phyloP scores from a whole-genome alignment of 2,888 invertebrate species.

The Tridacna gigas region DNA sequence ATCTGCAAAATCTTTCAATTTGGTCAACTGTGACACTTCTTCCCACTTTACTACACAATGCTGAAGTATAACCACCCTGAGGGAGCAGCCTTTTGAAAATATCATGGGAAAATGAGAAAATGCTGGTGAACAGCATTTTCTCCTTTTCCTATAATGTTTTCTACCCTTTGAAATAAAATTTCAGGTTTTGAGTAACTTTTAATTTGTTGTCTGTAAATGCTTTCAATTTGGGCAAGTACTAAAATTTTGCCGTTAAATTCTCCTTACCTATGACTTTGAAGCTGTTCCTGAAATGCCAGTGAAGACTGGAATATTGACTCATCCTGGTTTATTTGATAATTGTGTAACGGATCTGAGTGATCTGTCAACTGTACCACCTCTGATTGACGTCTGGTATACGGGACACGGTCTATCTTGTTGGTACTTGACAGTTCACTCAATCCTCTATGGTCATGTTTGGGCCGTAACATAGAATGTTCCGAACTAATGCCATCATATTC shows the following conservation, averaged over 20 bases:
- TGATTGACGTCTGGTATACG: slow-evolving; percentile 23
- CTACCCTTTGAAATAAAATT: no score
- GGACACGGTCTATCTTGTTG: background rate
- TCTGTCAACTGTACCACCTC: slow-evolving; percentile 72
- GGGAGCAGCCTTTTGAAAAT: background rate
- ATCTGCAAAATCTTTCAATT: no score
- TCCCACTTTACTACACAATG: background rate
- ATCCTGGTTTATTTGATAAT: slow-evolving; percentile 86
- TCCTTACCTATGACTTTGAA: slow-evolving; percentile 63
- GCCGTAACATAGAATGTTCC: background rate
- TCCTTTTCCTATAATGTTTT: no score
- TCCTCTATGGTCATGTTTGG: background rate
- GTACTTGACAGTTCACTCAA: background rate
- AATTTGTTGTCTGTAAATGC: no score
- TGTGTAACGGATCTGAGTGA: slow-evolving; percentile 90
- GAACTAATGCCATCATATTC: background rate
- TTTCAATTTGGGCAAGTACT: no score
- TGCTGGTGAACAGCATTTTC: no score
- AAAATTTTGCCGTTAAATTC: no score
- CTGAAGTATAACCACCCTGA: background rate
- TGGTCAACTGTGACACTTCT: background rate
- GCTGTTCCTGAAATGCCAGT: slow-evolving; percentile 70
- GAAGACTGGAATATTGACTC: slow-evolving; percentile 81
- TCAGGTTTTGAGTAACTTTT: no score
- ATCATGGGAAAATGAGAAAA: background rate